These are phyloP conservation scores for Pionites leucogaster DNA, from an alignment of 2,113 vertebrate species.

Conservation along the genomic window DNA sequence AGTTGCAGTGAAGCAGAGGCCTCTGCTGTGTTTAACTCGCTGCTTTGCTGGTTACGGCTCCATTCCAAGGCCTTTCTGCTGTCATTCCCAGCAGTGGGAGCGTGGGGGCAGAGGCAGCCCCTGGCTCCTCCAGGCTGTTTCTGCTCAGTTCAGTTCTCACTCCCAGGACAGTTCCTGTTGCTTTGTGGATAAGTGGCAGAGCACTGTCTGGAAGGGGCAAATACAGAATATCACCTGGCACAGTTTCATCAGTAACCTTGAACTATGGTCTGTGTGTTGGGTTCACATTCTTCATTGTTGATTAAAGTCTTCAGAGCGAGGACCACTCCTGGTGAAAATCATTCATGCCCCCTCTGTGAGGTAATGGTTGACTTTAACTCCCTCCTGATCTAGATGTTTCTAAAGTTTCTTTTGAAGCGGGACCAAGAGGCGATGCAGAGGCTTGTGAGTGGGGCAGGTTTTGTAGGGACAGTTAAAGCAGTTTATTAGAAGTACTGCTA, in stretches of 20 bases:
- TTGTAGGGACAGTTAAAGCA: not conserved
- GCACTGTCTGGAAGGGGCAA: not conserved
- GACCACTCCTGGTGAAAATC: not conserved
- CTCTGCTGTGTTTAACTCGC: not conserved
- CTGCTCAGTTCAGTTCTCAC: not conserved
- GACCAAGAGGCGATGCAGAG: constrained; percentile 32
- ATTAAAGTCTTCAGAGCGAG: not conserved
- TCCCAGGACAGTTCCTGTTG: not conserved
- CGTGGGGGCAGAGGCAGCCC: not conserved
- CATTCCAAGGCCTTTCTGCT: not conserved
- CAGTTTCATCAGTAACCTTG: not conserved
- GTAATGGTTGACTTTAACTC: not conserved
- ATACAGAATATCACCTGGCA: not conserved
- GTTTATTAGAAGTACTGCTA: not conserved
- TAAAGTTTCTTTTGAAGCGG: constrained; percentile 35
- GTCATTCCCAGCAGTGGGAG: not conserved
- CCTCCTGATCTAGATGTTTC: constrained; percentile 16
- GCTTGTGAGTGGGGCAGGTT: not conserved
- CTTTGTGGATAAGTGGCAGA: not conserved
- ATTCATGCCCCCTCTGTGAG: not conserved
- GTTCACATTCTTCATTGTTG: not conserved
- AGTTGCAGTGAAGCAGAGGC: not conserved
- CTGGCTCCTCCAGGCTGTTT: not conserved
- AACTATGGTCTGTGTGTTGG: not conserved
- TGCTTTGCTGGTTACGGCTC: not conserved